Conservation (phyloP, 35 echinoderm and acorn worm species). For the Stichopus chloronotus region DNA sequence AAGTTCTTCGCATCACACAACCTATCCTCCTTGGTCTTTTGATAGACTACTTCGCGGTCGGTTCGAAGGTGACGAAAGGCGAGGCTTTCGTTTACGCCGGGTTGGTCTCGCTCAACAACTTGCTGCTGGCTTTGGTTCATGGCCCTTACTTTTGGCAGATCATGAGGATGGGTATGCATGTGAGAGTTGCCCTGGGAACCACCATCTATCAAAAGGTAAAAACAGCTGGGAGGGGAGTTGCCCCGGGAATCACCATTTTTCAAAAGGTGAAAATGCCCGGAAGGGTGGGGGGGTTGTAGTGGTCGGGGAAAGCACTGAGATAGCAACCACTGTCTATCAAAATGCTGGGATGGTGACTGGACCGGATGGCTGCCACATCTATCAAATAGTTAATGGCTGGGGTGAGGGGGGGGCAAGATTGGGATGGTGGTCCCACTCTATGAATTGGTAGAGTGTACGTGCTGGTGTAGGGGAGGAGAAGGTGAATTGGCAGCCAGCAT, state of each 20-base stretch:
- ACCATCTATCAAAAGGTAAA: conserved; percentile 85
- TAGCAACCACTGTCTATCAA: no score
- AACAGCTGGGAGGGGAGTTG: not conserved
- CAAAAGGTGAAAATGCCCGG: not conserved
- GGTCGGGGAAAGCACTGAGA: no score
- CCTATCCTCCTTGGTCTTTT: conserved; percentile 78
- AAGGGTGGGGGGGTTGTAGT: no score
- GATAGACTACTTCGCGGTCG: conserved; percentile 77
- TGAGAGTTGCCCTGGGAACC: conserved; percentile 75
- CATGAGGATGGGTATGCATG: conserved; percentile 75
- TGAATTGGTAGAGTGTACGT: no score
- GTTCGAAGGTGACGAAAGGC: not conserved
- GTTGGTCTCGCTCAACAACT: conserved; percentile 47
- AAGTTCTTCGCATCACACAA: conserved; percentile 74
- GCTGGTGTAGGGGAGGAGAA: no score
- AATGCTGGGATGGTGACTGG: no score
- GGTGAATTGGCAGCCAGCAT: no score
- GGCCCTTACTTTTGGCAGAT: conserved; percentile 75
- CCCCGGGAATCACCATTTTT: not conserved
- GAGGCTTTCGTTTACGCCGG: conserved; percentile 77
- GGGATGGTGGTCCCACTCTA: no score
- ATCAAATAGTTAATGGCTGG: no score
- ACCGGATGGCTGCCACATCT: no score
- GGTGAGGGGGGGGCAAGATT: no score
- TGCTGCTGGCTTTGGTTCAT: conserved; percentile 72